Evolutionary conservation across 2,797 vertebrate species (phyloP), one percentile per base, ranked within the genome.

Genomic region (Cryptoblepharus egeriae): DNA sequence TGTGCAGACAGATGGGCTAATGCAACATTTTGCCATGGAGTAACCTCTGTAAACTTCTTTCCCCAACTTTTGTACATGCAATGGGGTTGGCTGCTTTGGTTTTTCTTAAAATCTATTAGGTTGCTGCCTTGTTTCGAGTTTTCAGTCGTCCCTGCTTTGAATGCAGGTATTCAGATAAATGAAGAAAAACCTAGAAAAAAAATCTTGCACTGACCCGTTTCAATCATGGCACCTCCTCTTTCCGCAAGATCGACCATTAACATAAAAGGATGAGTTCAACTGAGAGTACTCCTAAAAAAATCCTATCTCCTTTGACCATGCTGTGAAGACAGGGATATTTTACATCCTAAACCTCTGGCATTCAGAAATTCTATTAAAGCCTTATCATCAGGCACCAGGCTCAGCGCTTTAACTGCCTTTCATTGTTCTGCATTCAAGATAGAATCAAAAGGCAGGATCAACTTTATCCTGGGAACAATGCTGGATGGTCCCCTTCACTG

Each of bases 351-450:
- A 92, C 92, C 97, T 97, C 96, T 95, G 96, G 96, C 97, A 97
- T 97, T 97, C 96, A 97, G 96, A 97, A 97, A 98, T 98, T 97
- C 97, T 98, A 97, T 97, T 97, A 97, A 97, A 97, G 96, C 95
- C 97, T 98, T 99, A 98, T 99, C 97, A 95, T 95, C 95, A 94
- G 95, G 95, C 96, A 96, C 96, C 98, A 99, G 98, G 94, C 97
- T 95, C 63, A 49, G 84, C 94, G 96, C 96, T 96, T 92, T 96
- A 95, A 52, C 95, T 90, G 94, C 94, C 89, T 94, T 90, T 96
- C 93, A 98, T 98, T 98, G 98, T 98, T 97, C 97, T 95, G 93
- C 93, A 92, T 94, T 95, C 93, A 90, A 94, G 96, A 97, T 97
- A 95, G 97, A 96, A 97, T 98, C 97, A 95, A 95, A 82, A 90